Evolutionary conservation across 1,140 invertebrate genomes (phyloP).

Genomic region (Pogonomyrmex barbatus): DNA sequence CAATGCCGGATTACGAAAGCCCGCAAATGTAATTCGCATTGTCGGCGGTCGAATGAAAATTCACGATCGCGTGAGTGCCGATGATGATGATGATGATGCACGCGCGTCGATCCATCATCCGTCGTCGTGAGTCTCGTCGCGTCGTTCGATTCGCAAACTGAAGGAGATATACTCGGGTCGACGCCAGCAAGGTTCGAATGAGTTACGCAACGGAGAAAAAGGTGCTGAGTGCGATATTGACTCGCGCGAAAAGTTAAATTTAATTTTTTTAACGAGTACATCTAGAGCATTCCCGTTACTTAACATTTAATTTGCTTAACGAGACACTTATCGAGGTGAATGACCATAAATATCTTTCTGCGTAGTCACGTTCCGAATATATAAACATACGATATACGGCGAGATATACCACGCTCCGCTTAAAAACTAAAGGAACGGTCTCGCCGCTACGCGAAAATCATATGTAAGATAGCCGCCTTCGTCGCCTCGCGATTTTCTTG

Average conservation of each 20-base stretch:
- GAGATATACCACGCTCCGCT: not conserved
- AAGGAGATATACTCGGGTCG: not conserved
- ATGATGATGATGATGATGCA: not conserved
- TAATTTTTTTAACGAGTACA: not conserved
- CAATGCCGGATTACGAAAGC: conserved; percentile 67
- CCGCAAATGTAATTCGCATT: conserved; percentile 39
- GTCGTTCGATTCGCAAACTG: not conserved
- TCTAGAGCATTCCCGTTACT: not conserved
- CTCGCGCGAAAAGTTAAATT: not conserved
- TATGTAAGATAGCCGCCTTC: conserved; percentile 34
- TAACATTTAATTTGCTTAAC: not conserved
- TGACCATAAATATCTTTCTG: not conserved
- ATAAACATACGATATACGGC: not conserved
- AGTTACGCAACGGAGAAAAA: conserved; percentile 9
- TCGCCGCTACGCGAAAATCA: conserved; percentile 29
- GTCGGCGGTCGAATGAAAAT: conserved; percentile 49
- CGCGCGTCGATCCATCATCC: not conserved
- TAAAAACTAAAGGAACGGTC: conserved; percentile 3
- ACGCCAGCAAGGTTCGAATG: conserved; percentile 13
- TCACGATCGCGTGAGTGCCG: conserved; percentile 35
- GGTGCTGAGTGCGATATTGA: not conserved
- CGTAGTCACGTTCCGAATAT: conserved; percentile 5
- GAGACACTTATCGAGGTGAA: conserved; percentile 15
- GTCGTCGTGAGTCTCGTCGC: not conserved
- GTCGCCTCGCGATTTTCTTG: conserved; percentile 67